phyloP scores from a whole-genome alignment of 2,113 vertebrate species.

The Gymnogyps californianus region DNA sequence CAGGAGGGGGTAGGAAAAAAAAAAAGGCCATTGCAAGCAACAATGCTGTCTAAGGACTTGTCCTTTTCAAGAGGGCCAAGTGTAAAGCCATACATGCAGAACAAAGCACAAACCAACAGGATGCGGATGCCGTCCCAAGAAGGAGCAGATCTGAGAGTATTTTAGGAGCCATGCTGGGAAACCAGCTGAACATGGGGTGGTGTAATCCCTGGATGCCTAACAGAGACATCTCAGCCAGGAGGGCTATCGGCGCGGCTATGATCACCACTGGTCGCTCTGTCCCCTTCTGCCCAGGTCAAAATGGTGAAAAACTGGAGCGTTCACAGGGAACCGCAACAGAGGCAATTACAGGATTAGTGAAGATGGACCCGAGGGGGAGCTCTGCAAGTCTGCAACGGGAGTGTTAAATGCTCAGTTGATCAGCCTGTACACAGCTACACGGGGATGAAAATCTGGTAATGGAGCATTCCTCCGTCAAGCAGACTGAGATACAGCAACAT shows the following conservation, averaged over 20 bases:
- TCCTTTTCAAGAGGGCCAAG: not conserved
- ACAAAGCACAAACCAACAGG: not conserved
- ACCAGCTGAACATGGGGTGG: not conserved
- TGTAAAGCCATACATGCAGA: not conserved
- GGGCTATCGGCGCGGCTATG: fast-evolving
- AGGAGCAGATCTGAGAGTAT: not conserved
- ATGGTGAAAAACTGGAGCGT: not conserved
- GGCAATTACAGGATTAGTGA: not conserved
- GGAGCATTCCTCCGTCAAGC: not conserved
- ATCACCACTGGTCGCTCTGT: not conserved
- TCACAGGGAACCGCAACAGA: not conserved
- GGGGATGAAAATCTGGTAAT: not conserved
- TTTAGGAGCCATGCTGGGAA: not conserved
- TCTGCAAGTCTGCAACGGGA: not conserved
- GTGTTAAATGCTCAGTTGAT: not conserved
- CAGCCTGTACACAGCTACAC: not conserved
- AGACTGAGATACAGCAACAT: not conserved
- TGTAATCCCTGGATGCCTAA: not conserved
- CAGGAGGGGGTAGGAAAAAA: not conserved
- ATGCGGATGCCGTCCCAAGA: not conserved
- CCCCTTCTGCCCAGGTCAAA: not conserved
- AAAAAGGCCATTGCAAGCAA: not conserved
- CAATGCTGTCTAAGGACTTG: not conserved
- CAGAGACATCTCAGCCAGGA: not conserved
- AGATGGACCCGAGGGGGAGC: not conserved